phyloP scores from a whole-genome alignment of 2,113 vertebrate genomes.

The Thunnus maccoyii region DNA sequence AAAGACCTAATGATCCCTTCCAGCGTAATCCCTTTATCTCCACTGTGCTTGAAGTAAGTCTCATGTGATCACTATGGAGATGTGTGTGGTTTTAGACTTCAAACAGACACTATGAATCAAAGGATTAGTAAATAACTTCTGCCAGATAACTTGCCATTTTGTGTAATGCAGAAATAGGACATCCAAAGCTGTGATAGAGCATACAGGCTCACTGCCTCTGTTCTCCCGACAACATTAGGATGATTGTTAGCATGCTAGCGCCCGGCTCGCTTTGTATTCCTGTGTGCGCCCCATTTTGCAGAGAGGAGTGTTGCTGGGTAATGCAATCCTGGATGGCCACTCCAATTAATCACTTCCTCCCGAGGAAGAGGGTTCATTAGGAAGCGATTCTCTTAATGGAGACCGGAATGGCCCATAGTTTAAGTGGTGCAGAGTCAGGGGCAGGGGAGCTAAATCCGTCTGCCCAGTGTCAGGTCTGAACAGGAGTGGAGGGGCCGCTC shows the following conservation, averaged over 20 bases:
- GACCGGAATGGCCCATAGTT: slow-evolving; percentile 68
- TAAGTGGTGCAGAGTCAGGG: slow-evolving; percentile 72
- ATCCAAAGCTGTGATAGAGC: slow-evolving; percentile 3
- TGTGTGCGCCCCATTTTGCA: slow-evolving; percentile 48
- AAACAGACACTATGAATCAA: slow-evolving; percentile 63
- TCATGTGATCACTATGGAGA: slow-evolving; percentile 57
- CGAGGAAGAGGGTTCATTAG: slow-evolving; percentile 81
- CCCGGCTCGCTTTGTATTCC: slow-evolving; percentile 64
- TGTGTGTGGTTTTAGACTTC: slow-evolving; percentile 61
- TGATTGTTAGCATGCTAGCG: slow-evolving; percentile 40
- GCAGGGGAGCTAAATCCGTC: slow-evolving; percentile 69
- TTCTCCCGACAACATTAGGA: slow-evolving; percentile 24
- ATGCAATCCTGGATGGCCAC: slow-evolving; percentile 64
- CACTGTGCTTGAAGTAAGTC: slow-evolving; percentile 55
- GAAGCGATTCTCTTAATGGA: slow-evolving; percentile 81
- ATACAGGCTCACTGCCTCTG: not conserved
- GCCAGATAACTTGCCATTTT: slow-evolving; percentile 45
- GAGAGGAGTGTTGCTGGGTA: slow-evolving; percentile 53
- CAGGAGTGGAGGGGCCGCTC: slow-evolving; percentile 45
- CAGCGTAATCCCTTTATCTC: slow-evolving; percentile 68
- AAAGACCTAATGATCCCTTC: slow-evolving; percentile 73
- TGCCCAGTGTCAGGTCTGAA: slow-evolving; percentile 56
- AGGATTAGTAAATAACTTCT: slow-evolving; percentile 56
- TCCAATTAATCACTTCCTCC: slow-evolving; percentile 81
- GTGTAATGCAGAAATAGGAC: slow-evolving; percentile 36